Evolutionary conservation across 37 sponge, comb jelly and placozoan genomes (phyloP), one percentile per base, ranked within the genome.

Genomic region (Eunapius fragilis): DNA sequence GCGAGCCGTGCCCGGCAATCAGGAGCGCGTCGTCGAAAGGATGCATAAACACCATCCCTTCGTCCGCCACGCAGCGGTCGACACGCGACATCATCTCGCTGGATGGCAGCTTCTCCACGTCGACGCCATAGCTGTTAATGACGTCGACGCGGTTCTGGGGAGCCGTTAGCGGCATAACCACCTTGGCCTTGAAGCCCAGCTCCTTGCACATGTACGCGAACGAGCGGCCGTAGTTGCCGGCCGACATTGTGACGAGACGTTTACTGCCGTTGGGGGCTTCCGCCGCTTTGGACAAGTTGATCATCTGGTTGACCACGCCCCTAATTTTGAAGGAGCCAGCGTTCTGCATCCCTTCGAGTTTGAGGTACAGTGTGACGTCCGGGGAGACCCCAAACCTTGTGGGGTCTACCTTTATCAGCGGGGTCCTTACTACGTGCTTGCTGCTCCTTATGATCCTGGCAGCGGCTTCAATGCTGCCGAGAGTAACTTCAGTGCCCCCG

Each of bases 171-270:
- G 92, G 92, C 92, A 91, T 91, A 17, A 85, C 6, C 41, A 91
- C 85, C 12, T 70, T 50, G 4, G 84, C 92, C 27, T 38, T 70
- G 27, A 91, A 67, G 0, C 50, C 28, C 36, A 71, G 26, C 35
- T 74, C 74, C 3, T 35, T 67, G 67, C 86, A 86, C n/a, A 91
- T 67, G 32, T 87, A 82, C 28, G 92, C 78, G 37, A 91, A 87
- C 12, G 92, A 76, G 31, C 92, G 79, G 2, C 89, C 92, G 77
- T 80, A 91, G 71, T 91, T 91, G 12, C 92, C 92, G 17, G 80
- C 92, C 31, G 92, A 91, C 92, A 91, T 91, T 37, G 92, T 87
- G n/a, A 91, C 69, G 48, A 91, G 78, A 36, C 24, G 9, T 22
- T 76, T 36, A 0, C 80, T 35, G 9, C 92, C 92, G 22, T 72